These are phyloP conservation scores for Thysanoteuthis rhombus DNA, from an alignment of 2,888 invertebrate species.

Conservation along the genomic window DNA sequence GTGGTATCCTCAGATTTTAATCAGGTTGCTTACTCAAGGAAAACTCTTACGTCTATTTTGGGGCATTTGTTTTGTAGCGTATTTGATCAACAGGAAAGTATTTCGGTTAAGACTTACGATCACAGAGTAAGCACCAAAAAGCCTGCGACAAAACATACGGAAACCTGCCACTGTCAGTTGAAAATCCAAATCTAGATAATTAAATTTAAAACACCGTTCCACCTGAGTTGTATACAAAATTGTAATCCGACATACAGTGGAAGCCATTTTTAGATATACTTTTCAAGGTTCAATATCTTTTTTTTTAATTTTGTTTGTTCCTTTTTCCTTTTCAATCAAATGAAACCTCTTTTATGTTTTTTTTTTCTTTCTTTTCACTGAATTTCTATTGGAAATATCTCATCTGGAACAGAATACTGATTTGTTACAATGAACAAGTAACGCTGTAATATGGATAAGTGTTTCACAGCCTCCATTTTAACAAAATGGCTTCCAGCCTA, in stretches of 20 bases:
- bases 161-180: background rate
- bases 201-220: background rate
- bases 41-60: too few species aligned
- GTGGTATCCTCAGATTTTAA: too few species aligned
- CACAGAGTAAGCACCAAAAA: too few species aligned
- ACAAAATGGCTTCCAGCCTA: background rate
- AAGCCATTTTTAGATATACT: constrained; percentile 12
- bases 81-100: too few species aligned
- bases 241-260: background rate
- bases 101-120: too few species aligned
- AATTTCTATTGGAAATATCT: background rate
- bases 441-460: background rate
- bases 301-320: background rate
- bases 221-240: background rate
- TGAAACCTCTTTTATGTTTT: background rate
- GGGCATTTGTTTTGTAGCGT: too few species aligned
- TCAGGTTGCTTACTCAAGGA: too few species aligned
- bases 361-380: background rate
- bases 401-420: background rate
- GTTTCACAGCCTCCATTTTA: background rate
- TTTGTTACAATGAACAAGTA: background rate
- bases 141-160: background rate
- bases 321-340: background rate
- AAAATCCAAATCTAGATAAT: background rate
- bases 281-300: background rate